Percentiles rank a stretch among this genome's conserved stretches.
Evolutionary conservation across 2,113 vertebrate genomes (phyloP).

Genomic region (Micronisus gabar): DNA sequence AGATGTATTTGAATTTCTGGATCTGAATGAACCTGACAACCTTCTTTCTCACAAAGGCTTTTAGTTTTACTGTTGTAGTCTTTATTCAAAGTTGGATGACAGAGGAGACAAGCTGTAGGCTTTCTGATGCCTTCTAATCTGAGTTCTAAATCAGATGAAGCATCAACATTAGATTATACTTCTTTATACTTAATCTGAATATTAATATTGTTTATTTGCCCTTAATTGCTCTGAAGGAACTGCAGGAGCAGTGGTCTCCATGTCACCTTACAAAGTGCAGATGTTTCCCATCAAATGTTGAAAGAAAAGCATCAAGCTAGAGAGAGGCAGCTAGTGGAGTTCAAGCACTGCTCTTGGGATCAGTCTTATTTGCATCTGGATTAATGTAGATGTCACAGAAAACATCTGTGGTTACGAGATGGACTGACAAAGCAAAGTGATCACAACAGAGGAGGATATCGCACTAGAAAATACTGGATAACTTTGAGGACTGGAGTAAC

Average conservation of each 20-base stretch:
- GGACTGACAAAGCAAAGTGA: background rate
- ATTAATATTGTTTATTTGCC: background rate
- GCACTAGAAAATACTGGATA: background rate
- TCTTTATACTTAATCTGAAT: background rate
- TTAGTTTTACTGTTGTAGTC: background rate
- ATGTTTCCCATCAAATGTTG: background rate
- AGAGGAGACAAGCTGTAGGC: background rate
- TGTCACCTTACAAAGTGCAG: background rate
- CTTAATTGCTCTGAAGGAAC: background rate
- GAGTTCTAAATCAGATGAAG: background rate
- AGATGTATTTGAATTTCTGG: background rate
- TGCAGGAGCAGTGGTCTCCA: background rate
- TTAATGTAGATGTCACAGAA: background rate
- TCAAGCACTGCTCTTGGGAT: background rate
- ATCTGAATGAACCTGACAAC: background rate
- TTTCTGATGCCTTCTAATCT: background rate
- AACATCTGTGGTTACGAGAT: background rate
- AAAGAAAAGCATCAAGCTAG: background rate
- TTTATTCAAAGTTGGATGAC: background rate
- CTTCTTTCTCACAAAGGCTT: background rate
- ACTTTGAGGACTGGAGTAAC: background rate
- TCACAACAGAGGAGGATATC: background rate
- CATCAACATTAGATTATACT: background rate
- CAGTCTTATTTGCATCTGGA: background rate
- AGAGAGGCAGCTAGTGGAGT: background rate